Evolutionary conservation across 2,113 vertebrate genomes (phyloP).

Genomic region (Periophthalmodon schlosseri): DNA sequence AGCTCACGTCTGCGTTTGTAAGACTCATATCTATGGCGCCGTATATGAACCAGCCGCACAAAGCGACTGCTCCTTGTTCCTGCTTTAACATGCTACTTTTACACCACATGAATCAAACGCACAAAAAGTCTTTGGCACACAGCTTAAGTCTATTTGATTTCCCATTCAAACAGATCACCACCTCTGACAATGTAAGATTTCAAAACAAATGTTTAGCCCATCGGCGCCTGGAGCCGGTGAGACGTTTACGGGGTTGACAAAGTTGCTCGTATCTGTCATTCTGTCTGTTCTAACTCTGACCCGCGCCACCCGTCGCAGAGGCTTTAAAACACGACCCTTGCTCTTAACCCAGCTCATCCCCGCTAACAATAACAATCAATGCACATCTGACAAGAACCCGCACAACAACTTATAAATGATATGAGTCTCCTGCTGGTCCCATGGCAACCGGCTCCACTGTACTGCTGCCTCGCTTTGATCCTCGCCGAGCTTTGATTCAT

Average conservation of each 20-base stretch:
- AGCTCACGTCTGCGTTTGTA: too few species aligned
- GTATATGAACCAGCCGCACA: too few species aligned
- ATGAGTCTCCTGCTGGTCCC: constrained; percentile 83
- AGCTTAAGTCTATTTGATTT: constrained; percentile 66
- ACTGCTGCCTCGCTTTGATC: constrained; percentile 83
- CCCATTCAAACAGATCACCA: constrained; percentile 54
- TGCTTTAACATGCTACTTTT: constrained; percentile 13
- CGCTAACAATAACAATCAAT: constrained; percentile 79
- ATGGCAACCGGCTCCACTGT: constrained; percentile 82
- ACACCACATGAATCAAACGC: constrained; percentile 37
- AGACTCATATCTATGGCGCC: not conserved
- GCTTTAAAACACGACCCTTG: constrained; percentile 68
- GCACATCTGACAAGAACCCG: constrained; percentile 69
- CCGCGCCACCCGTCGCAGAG: constrained; percentile 64
- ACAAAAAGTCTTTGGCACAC: constrained; percentile 54
- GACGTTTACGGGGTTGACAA: constrained; percentile 68
- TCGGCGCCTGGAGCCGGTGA: constrained; percentile 41
- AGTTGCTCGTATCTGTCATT: constrained; percentile 64
- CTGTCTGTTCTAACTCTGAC: constrained; percentile 54
- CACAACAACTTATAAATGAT: constrained; percentile 79
- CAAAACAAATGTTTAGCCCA: constrained; percentile 73
- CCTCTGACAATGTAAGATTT: constrained; percentile 55
- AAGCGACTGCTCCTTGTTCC: not conserved
- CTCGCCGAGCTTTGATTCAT: constrained; percentile 80
- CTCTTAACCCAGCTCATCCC: constrained; percentile 69